Evolutionary conservation across 2,888 invertebrate genomes (phyloP), one percentile per base, ranked within the genome.

Genomic region (Serripes groenlandicus): DNA sequence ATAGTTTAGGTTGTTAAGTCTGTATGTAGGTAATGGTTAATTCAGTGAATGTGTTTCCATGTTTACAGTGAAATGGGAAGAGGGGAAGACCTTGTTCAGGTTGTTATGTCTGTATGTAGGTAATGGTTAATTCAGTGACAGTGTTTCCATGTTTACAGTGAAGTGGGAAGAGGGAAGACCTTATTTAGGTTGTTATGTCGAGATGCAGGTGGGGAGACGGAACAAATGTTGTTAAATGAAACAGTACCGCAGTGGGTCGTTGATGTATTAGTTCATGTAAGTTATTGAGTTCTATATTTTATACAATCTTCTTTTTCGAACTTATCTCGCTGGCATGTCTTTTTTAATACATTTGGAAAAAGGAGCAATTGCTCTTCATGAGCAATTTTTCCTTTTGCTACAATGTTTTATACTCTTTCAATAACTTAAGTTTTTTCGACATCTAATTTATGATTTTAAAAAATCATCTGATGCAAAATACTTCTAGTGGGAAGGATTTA

Each of bases 191-290:
- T 97, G 85, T 94, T 97, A 73, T 98, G 98, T 30, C 97, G 98
- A 58, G 99, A 99, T 94, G 97, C 99, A 0, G 97, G 97, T 0
- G 98, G 99, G 1, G 99, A 98, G 92, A 98, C 98, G 0, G 99
- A 99, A 95, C 97, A 98, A 87, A 97, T 97, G 83, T 96, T 99
- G 60, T 96, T 99, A 11, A 97, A 97, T 88, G 99, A 99, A 94
- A 98, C 98, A 0, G 98, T 99, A 21, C 99, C 99, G 0, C 96
- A 97, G 21, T 99, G 99, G 99, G 98, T 99, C 18, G 97, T 97
- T 0, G 98, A 99, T 90, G 98, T 98, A 64, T 97, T 98, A 60
- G 97, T 99, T 79, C 98, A 98, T 93, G 98, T 98, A 85, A 91
- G 94, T 90, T 28, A n/a, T n/a, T 15, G 42, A 18, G 42, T 42